These are phyloP conservation scores for Setophaga coronata DNA, from an alignment of 2,113 vertebrate genomes.

Conservation along the genomic window DNA sequence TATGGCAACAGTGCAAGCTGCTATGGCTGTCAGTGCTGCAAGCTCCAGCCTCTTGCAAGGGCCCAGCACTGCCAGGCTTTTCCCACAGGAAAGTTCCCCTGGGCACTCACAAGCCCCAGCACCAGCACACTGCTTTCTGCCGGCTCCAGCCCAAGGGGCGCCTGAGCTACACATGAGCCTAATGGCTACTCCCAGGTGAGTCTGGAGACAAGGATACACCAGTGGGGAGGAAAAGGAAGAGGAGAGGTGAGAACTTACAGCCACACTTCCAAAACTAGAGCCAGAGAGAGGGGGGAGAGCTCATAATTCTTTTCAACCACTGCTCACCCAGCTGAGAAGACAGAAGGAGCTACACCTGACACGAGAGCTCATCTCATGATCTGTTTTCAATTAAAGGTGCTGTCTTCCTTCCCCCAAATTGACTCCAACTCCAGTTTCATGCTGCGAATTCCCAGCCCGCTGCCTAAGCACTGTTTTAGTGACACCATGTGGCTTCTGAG, in stretches of 20 bases:
- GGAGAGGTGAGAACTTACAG: neutral
- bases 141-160: neutral
- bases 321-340: neutral
- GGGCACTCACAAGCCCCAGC: neutral
- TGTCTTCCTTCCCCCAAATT: neutral
- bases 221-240: neutral
- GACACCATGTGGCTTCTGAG: conserved; percentile 54
- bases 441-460: neutral
- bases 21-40: neutral
- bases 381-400: neutral
- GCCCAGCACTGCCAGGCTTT: neutral
- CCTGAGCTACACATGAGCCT: neutral
- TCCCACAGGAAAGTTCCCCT: neutral
- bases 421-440: neutral
- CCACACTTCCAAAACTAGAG: neutral
- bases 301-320: neutral
- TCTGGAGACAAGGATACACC: neutral
- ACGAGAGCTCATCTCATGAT: neutral
- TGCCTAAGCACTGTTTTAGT: conserved; percentile 16
- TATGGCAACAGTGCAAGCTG: neutral
- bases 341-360: neutral
- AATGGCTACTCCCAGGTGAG: neutral
- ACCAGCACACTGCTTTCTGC: neutral
- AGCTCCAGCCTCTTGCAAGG: neutral
- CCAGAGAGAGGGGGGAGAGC: neutral